Conservation (phyloP, 2,113 vertebrate species). For the Emydocephalus ijimae region DNA sequence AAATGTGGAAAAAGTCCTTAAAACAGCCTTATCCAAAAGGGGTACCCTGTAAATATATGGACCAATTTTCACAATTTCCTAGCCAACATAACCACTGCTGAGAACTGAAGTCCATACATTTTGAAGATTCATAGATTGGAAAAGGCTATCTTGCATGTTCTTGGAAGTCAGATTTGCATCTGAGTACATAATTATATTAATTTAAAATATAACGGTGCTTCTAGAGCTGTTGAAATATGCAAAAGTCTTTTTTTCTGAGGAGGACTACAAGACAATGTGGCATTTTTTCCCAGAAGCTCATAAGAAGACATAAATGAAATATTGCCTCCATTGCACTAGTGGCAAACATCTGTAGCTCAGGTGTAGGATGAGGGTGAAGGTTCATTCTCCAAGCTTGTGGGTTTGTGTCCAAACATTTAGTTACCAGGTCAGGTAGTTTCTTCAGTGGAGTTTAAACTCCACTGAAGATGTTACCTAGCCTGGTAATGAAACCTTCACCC, state of each 20-base stretch:
- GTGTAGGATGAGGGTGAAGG: too few species aligned
- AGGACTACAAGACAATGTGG: too few species aligned
- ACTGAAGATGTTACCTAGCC: too few species aligned
- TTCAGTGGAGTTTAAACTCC: too few species aligned
- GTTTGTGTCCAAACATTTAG: too few species aligned
- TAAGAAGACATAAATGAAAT: neutral
- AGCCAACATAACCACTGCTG: neutral
- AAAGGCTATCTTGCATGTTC: neutral
- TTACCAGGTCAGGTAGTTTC: too few species aligned
- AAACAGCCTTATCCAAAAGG: neutral
- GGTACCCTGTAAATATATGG: neutral
- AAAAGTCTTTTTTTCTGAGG: too few species aligned
- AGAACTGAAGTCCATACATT: neutral
- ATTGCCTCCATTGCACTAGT: too few species aligned
- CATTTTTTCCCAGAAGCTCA: neutral
- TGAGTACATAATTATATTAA: slow-evolving; percentile 25
- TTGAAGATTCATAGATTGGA: neutral
- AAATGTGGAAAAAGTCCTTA: neutral
- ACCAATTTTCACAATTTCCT: neutral
- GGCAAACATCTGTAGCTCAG: too few species aligned
- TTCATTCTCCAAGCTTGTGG: too few species aligned
- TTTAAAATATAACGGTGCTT: neutral
- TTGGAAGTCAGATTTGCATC: slow-evolving; percentile 27
- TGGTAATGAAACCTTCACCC: too few species aligned
- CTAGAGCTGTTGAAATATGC: neutral